These are phyloP conservation scores for Heliocidaris tuberculata DNA, from an alignment of 35 echinoderm and acorn worm species.

Conservation along the genomic window DNA sequence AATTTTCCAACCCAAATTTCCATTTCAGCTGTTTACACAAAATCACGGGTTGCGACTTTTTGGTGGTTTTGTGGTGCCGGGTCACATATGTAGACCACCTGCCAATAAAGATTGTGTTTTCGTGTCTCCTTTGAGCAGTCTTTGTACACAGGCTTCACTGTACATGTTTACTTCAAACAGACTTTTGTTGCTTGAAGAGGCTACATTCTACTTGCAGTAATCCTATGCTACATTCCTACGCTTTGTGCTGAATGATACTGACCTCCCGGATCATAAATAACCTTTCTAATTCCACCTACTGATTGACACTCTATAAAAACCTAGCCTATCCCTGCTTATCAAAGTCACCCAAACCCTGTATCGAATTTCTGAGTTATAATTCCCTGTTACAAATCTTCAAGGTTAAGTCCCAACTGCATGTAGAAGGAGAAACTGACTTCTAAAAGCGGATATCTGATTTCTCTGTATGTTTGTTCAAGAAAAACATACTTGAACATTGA, in stretches of 20 bases:
- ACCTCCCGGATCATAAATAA: neutral
- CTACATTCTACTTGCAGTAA: neutral
- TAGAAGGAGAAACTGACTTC: neutral
- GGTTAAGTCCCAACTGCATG: neutral
- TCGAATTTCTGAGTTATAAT: neutral
- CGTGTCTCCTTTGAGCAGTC: too few species aligned
- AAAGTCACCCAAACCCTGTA: neutral
- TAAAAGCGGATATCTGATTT: neutral
- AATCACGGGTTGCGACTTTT: too few species aligned
- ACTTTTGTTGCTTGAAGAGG: too few species aligned
- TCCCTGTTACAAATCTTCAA: neutral
- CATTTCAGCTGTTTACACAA: too few species aligned
- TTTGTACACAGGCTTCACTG: too few species aligned
- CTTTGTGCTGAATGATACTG: neutral
- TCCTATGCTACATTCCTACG: neutral
- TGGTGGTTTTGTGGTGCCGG: too few species aligned
- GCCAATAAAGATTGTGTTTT: too few species aligned
- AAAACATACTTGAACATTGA: too few species aligned
- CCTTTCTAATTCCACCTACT: neutral
- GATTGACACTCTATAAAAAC: neutral
- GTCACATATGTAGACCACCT: too few species aligned
- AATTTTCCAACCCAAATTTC: too few species aligned
- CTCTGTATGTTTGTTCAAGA: neutral
- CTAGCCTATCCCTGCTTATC: neutral
- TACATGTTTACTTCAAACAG: too few species aligned